Base-by-base conservation (phyloP, 2,113 vertebrate species). In the Marmota monax region DNA sequence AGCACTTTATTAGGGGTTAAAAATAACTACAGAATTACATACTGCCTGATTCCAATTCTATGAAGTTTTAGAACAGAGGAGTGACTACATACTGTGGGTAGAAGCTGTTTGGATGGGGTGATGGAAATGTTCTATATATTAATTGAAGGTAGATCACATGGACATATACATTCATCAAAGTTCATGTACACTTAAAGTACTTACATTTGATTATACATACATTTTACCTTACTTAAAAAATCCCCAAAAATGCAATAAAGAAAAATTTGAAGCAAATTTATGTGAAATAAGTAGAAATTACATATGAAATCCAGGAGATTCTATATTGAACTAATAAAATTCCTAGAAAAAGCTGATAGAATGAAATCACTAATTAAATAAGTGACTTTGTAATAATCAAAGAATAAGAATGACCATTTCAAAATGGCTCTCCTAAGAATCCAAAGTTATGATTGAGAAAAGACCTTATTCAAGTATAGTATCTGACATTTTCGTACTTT, bases 311-410 rank as follows among this genome's bases (percentile, higher is more conserved):
- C 17, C 14, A 65, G 29, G 22, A 58, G 25, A 72, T 73, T 90
- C 11, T 82, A 29, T 94, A 94, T 93, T 90, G 7, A 90, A 78
- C 29, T 77, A 53, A 88, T 32, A 67, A 34, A 3, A 61, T 96
- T 90, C 90, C 22, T 53, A n/a, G 34, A 90, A 63, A 53, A 84
- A 80, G 53, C 2, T 9, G 88, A 80, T 22, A 69, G 32, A 73
- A 88, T 88, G 27, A 87, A 91, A 88, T 78, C n/a, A 84, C 37
- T 69, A 91, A 65, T 83, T 63, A 78, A 89, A 79, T 39, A 82
- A 32, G 10, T 63, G 45, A 7, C 25, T 79, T 48, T 87, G 67
- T 45, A 67, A 29, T 32, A 20, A 32, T 48, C 11, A 13, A 61
- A 79, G 6, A 22, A 61, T 58, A 80, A 88, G 13, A 37, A 80